Conservation (phyloP, 2,888 invertebrate genomes). For the Macaria liturata region DNA sequence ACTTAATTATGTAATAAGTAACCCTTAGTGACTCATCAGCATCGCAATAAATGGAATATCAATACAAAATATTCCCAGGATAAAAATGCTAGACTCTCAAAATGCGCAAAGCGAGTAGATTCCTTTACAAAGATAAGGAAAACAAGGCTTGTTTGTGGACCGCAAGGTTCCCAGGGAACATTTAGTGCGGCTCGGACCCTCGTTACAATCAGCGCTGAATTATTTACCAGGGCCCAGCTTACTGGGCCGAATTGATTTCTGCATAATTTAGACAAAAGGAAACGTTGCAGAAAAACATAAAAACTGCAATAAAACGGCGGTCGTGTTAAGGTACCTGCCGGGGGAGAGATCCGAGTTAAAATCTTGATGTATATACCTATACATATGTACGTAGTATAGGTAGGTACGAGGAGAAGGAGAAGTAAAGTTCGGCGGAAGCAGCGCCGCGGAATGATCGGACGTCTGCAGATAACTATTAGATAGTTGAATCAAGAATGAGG, state of each 20-base stretch:
- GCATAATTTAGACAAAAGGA: conserved; percentile 74
- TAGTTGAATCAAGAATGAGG: conserved; percentile 74
- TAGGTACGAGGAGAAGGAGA: background rate
- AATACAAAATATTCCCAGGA: conserved; percentile 43
- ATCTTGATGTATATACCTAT: conserved; percentile 39
- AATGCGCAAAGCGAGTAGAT: conserved; percentile 48
- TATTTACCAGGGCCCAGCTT: conserved; percentile 72
- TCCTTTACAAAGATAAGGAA: conserved; percentile 58
- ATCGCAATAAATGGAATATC: conserved; percentile 47
- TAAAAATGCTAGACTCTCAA: conserved; percentile 43
- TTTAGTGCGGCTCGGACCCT: conserved; percentile 73
- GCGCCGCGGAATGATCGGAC: conserved; percentile 49
- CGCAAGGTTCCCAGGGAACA: conserved; percentile 64
- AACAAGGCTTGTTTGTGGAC: conserved; percentile 61
- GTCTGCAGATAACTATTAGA: conserved; percentile 69
- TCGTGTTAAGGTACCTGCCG: conserved; percentile 29
- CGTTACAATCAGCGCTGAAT: conserved; percentile 77
- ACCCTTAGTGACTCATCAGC: conserved; percentile 33
- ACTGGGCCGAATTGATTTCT: conserved; percentile 75
- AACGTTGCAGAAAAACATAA: conserved; percentile 58
- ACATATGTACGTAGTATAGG: too few species aligned
- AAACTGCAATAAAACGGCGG: conserved; percentile 55
- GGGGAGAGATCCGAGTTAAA: conserved; percentile 28
- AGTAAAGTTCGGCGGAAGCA: conserved; percentile 28
- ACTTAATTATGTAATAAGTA: conserved; percentile 21